Conservation (phyloP, 64 coral and sea anemone species). For the Trachythela sp. region DNA sequence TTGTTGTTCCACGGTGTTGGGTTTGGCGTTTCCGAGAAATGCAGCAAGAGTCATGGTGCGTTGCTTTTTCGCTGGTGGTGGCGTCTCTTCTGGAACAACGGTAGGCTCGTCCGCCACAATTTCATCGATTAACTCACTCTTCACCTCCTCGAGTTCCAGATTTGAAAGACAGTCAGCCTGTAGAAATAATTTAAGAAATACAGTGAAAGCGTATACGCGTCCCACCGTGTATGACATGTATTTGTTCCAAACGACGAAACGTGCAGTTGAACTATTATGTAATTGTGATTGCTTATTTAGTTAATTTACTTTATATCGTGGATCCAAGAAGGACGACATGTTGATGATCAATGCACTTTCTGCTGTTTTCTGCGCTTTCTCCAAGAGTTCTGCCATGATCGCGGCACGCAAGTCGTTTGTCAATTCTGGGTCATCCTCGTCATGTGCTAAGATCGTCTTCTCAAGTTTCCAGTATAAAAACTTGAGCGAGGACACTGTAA, state of each 20-base stretch:
- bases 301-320: neutral
- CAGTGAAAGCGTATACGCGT: neutral
- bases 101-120: neutral
- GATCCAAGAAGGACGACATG: neutral
- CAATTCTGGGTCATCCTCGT: neutral
- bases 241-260: neutral
- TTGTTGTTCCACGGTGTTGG: neutral
- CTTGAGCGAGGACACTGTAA: neutral
- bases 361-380: neutral
- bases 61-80: neutral
- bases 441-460: neutral
- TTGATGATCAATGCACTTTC: neutral
- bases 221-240: neutral
- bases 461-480: neutral
- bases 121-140: slow-evolving; percentile 1
- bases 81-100: neutral
- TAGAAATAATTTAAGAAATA: slow-evolving; percentile 3
- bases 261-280: neutral
- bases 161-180: slow-evolving; percentile 4
- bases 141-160: neutral
- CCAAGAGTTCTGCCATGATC: neutral
- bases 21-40: neutral
- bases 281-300: neutral
- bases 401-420: neutral
- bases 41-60: neutral